phyloP scores from a whole-genome alignment of 2,888 invertebrate genomes.

The Seira musarum region DNA sequence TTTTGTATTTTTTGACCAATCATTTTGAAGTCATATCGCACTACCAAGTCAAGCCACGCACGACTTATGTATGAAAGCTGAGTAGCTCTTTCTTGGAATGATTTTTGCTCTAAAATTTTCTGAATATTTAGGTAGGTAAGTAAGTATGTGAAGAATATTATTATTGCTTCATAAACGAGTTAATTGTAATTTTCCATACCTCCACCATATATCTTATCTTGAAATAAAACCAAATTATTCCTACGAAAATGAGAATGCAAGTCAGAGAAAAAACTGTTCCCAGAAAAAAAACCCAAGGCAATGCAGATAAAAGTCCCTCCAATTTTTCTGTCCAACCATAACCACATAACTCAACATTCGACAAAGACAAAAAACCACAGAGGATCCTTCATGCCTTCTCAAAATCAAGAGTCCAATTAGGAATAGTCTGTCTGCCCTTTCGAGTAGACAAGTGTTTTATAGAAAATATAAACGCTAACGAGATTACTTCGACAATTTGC shows the following conservation, averaged over 20 bases:
- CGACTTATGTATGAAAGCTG: slow-evolving; percentile 4
- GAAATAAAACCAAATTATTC: slow-evolving; percentile 12
- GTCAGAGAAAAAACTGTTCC: background rate
- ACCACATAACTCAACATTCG: slow-evolving; percentile 8
- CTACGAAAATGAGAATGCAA: slow-evolving; percentile 5
- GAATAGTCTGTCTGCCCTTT: background rate
- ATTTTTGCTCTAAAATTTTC: background rate
- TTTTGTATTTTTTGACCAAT: background rate
- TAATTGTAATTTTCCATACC: background rate
- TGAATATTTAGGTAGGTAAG: no score
- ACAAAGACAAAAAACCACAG: slow-evolving; percentile 5
- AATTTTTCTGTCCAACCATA: background rate
- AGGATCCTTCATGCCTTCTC: background rate
- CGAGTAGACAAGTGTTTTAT: background rate
- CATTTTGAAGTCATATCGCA: background rate
- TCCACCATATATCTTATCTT: background rate
- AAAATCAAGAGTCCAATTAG: slow-evolving; percentile 10
- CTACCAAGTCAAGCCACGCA: slow-evolving; percentile 5
- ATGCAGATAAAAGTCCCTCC: slow-evolving; percentile 10
- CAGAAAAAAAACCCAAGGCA: slow-evolving; percentile 9
- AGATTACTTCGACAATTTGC: slow-evolving; percentile 49
- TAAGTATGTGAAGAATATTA: no score
- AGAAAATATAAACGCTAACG: slow-evolving; percentile 22
- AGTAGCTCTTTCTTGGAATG: background rate
- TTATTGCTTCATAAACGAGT: no score